Base-by-base conservation (phyloP, 1,140 invertebrate species). In the Ips nitidus region DNA sequence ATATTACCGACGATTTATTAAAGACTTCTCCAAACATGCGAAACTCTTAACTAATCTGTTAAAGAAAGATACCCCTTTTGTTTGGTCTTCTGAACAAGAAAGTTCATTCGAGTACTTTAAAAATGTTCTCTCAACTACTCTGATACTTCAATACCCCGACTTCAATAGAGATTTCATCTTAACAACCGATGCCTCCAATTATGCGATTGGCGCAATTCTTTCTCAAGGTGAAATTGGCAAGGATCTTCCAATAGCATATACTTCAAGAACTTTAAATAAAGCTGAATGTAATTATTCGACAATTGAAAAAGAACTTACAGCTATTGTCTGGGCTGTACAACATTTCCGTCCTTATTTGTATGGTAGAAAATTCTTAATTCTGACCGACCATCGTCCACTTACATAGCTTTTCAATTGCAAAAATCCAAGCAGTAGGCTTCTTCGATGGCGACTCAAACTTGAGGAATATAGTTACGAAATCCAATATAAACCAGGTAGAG, bases 401-500 rank as follows among this genome's bases (percentile, higher is more conserved):
- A 73, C 69, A n/a, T 65, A 64, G 79, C 65, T 86, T 2, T 75
- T 78, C 4, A 79, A 78, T 6, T 72, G 79, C 0, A 84, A 80
- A 74, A 79, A 84, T 62, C 79, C 80, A 4, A 75, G 68, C 0
- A 77, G 75, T 36, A n/a, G 79, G 68, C 71, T 86, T 36, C 74
- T 82, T 3, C 73, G 82, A 65, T 87, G 84, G 83, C 58, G 78
- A 42, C 50, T 80, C 2, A 72, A 75, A 75, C 58, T 82, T n/a
- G 65, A 71, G n/a, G 80, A 83, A 66, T 86, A 80, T 74, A 70
- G 81, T 40, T 84, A 81, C 71, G 70, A 81, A 63, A 81, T 86
- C 2, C 55, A 72, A 41, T 82, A 84, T 62, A 82, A 80, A 77
- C 75, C 72, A 3, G 81, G 81, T 5, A 76, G 73, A 73, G 63